A percentile compares a stretch with the other conserved stretches of the same genome.
These are phyloP conservation scores for Sinosuthora webbiana DNA, from an alignment of 2,113 vertebrate genomes.

Conservation along the genomic window DNA sequence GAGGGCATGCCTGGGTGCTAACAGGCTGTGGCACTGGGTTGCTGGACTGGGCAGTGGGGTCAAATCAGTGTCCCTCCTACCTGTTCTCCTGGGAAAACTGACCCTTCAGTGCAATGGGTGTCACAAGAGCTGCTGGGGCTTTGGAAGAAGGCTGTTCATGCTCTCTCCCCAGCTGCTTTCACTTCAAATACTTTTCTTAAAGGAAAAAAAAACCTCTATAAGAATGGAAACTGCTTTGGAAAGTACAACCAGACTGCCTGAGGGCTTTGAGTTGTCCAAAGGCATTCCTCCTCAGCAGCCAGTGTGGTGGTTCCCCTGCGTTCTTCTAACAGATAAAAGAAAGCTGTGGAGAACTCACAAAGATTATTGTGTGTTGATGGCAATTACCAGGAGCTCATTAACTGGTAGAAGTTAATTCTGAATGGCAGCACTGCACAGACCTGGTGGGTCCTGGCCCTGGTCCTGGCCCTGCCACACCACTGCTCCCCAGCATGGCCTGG, in stretches of 20 bases:
- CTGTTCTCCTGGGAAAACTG: neutral
- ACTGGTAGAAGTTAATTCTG: neutral
- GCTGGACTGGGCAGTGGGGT: neutral
- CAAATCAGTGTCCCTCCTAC: neutral
- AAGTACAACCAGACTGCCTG: neutral
- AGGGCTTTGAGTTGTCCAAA: neutral
- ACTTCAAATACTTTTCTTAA: neutral
- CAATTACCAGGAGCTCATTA: neutral
- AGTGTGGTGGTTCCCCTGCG: no score
- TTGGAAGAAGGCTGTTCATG: neutral
- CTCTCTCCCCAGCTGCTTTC: neutral
- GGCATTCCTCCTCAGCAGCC: neutral
- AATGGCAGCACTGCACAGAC: neutral
- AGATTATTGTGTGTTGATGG: neutral
- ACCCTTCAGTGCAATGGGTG: neutral
- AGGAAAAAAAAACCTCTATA: neutral
- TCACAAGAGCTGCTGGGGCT: neutral
- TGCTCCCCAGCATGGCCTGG: neutral
- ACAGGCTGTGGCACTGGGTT: neutral
- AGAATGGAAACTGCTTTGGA: neutral
- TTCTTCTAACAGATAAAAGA: neutral
- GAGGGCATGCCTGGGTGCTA: rapidly evolving
- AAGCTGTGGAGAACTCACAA: neutral
- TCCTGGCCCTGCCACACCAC: rapidly evolving
- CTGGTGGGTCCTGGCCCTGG: rapidly evolving